Percentiles rank a stretch among this genome's conserved stretches.
Conservation (phyloP, 1,140 invertebrate genomes). For the Listronotus oregonensis region DNA sequence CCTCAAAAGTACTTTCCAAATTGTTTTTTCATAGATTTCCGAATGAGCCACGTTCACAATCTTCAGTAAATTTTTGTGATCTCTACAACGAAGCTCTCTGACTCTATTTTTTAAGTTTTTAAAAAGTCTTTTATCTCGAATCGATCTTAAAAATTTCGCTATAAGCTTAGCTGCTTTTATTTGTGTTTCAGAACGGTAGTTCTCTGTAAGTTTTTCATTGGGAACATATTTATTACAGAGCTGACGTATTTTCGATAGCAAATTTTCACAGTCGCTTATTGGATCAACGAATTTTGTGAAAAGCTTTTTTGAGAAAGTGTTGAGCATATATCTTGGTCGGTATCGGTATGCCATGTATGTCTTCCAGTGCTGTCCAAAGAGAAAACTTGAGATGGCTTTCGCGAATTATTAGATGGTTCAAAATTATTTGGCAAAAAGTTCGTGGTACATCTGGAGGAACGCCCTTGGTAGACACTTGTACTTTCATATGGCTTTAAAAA, state of each 20-base stretch:
- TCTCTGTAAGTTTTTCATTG: too few species aligned
- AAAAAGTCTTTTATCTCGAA: slow-evolving; percentile 1
- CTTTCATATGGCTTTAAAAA: slow-evolving; percentile 5
- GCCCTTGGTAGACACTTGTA: neutral
- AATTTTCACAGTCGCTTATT: neutral
- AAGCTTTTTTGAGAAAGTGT: too few species aligned
- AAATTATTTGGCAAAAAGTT: neutral
- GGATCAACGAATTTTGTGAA: neutral
- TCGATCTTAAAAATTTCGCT: neutral
- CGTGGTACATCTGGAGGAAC: neutral
- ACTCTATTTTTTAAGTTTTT: neutral
- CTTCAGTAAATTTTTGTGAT: slow-evolving; percentile 3
- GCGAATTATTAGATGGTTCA: too few species aligned
- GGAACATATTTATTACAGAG: neutral
- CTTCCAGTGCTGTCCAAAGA: too few species aligned
- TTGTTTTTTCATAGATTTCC: neutral
- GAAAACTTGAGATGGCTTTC: too few species aligned
- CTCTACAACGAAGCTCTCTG: neutral
- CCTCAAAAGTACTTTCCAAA: neutral
- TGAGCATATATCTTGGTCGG: too few species aligned
- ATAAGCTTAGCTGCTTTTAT: neutral
- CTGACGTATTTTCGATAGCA: neutral
- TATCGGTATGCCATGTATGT: too few species aligned
- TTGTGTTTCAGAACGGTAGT: neutral
- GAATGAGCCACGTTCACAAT: neutral